These are phyloP conservation scores for Idaea dimidiata DNA, from an alignment of 2,888 invertebrate species.

Conservation along the genomic window DNA sequence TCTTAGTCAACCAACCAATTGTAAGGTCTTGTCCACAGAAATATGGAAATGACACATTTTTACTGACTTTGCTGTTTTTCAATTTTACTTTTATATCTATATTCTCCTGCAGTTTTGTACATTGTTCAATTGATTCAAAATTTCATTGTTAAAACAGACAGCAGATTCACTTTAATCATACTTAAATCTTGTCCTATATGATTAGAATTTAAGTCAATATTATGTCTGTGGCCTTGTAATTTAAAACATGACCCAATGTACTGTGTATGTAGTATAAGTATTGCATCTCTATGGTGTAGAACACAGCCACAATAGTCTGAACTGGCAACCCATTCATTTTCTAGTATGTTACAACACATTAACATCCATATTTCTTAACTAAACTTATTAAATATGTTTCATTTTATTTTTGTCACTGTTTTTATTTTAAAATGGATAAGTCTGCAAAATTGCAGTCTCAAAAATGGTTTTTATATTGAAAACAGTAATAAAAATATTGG, in stretches of 20 bases:
- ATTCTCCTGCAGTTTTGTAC: too few species aligned
- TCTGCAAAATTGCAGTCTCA: not conserved
- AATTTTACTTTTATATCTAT: too few species aligned
- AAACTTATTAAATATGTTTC: conserved; percentile 3
- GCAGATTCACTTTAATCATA: too few species aligned
- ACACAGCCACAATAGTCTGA: not conserved
- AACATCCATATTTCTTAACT: not conserved
- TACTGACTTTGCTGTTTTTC: too few species aligned
- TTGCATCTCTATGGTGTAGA: not conserved
- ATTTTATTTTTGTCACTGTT: not conserved
- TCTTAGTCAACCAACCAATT: too few species aligned
- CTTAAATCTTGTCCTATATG: not conserved
- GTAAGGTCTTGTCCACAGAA: too few species aligned
- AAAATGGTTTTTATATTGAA: not conserved
- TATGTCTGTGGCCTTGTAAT: too few species aligned
- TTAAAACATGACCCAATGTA: not conserved
- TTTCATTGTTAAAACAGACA: too few species aligned
- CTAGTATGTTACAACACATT: not conserved
- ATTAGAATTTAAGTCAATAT: not conserved
- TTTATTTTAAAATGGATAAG: not conserved
- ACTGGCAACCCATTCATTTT: not conserved
- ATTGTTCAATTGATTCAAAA: too few species aligned
- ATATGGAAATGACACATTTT: too few species aligned
- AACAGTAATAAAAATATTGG: not conserved
- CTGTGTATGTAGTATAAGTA: not conserved